Conservation (phyloP, 2,888 invertebrate genomes). For the Horisme vitalbata region DNA sequence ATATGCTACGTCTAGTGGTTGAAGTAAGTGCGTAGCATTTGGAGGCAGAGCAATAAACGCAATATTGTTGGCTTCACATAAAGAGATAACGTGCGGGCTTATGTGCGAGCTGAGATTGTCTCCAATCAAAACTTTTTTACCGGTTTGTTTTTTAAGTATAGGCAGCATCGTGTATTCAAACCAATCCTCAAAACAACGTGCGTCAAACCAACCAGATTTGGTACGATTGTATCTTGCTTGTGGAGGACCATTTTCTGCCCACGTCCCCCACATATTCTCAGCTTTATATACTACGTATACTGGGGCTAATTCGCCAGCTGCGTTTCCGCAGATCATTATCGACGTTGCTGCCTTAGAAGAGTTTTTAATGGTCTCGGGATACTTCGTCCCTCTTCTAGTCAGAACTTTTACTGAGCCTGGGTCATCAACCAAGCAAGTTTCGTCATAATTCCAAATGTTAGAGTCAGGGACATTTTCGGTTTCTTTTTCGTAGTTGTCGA, state of each 20-base stretch:
- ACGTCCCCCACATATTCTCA: constrained; percentile 27
- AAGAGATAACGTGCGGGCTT: constrained; percentile 34
- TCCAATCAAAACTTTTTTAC: constrained; percentile 48
- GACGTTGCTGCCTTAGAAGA: constrained; percentile 23
- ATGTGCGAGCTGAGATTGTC: constrained; percentile 49
- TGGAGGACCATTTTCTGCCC: constrained; percentile 22
- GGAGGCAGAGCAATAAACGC: constrained; percentile 20
- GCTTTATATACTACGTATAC: constrained; percentile 20
- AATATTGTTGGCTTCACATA: constrained; percentile 21
- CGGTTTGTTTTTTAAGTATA: constrained; percentile 34
- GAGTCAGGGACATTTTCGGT: constrained; percentile 16
- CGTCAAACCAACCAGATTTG: constrained; percentile 29
- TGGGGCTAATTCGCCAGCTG: constrained; percentile 19
- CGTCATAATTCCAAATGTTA: constrained; percentile 27
- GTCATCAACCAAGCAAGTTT: constrained; percentile 26
- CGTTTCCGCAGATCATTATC: constrained; percentile 22
- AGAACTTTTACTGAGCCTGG: constrained; percentile 24
- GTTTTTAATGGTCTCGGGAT: constrained; percentile 23
- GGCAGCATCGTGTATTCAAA: constrained; percentile 30
- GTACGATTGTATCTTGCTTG: constrained; percentile 23
- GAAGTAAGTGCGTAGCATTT: constrained; percentile 25
- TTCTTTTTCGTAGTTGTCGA: constrained; percentile 24
- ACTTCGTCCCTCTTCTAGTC: constrained; percentile 21
- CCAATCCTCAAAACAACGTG: constrained; percentile 14
- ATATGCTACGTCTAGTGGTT: constrained; percentile 30